A percentile compares a stretch with the other conserved stretches of the same genome.
These are phyloP conservation scores for Pao palembangensis DNA, from an alignment of 2,113 vertebrate genomes.

Conservation along the genomic window DNA sequence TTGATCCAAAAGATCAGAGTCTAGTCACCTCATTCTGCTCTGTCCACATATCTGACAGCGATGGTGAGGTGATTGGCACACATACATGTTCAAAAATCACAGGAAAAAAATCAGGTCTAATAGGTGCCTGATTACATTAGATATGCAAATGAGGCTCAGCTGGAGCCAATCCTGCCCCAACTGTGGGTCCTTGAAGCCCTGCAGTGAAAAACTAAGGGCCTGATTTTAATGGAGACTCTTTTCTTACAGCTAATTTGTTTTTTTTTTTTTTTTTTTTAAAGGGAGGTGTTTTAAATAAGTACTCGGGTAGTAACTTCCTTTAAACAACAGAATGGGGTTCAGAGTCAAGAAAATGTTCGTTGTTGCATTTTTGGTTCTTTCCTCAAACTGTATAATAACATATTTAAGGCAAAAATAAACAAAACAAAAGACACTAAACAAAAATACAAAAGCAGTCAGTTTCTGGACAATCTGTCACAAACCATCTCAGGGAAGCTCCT, in stretches of 20 bases:
- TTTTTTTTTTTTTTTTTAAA: no score
- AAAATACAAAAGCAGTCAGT: no score
- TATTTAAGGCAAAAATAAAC: not conserved
- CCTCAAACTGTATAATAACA: not conserved
- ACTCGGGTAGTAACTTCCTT: no score
- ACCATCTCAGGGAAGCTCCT: not conserved
- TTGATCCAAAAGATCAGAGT: not conserved
- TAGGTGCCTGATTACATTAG: constrained; percentile 62
- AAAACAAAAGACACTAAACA: no score
- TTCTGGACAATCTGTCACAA: not conserved
- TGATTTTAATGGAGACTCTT: constrained; percentile 38
- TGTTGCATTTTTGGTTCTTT: no score
- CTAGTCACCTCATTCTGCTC: not conserved
- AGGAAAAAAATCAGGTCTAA: constrained; percentile 45
- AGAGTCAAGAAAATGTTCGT: no score
- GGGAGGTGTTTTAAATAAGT: no score
- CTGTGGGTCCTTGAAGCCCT: constrained; percentile 51
- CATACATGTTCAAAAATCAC: constrained; percentile 23
- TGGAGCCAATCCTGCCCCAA: constrained; percentile 55
- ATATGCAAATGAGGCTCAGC: constrained; percentile 57
- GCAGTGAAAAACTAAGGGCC: constrained; percentile 21
- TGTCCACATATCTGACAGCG: not conserved
- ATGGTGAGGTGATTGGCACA: constrained; percentile 23
- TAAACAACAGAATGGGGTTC: no score
- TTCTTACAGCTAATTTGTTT: constrained; percentile 26